Percentiles rank a stretch among this genome's conserved stretches.
Conservation (phyloP, 2,888 invertebrate species). For the Phoronis australis region DNA sequence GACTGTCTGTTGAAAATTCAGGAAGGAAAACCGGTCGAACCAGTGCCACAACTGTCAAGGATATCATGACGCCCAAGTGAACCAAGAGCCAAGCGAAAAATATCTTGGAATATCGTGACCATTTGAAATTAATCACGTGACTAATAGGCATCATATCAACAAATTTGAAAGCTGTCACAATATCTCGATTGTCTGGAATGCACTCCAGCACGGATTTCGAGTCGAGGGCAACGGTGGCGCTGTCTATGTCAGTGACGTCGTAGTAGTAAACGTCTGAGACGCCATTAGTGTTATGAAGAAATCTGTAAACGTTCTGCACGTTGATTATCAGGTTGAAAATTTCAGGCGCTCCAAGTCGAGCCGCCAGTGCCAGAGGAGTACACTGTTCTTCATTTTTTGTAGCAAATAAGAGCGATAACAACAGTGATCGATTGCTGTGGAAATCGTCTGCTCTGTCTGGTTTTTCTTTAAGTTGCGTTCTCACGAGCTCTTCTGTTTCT, state of each 20-base stretch:
- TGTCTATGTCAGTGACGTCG: conserved; percentile 34
- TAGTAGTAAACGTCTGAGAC: conserved; percentile 28
- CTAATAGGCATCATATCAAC: conserved; percentile 23
- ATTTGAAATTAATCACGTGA: conserved; percentile 26
- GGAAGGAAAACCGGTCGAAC: too few species aligned
- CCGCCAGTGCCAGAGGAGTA: not conserved
- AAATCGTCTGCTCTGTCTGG: not conserved
- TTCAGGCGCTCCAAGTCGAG: not conserved
- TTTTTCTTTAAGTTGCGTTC: not conserved
- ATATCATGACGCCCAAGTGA: conserved; percentile 21
- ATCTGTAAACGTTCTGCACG: conserved; percentile 24
- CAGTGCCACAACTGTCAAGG: too few species aligned
- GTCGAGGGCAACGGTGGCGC: not conserved
- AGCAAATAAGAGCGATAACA: not conserved
- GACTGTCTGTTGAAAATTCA: too few species aligned
- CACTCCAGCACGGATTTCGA: conserved; percentile 26
- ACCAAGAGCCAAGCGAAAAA: conserved; percentile 23
- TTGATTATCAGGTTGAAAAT: conserved; percentile 27
- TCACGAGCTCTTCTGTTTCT: not conserved
- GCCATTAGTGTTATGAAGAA: conserved; percentile 28
- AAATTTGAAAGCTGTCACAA: conserved; percentile 21
- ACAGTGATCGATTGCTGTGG: not conserved
- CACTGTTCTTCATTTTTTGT: not conserved
- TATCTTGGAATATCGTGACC: conserved; percentile 17
- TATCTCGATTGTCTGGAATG: conserved; percentile 7